Evolutionary conservation across 2,113 vertebrate genomes (phyloP), one percentile per base, ranked within the genome.

Genomic region (Solenodon paradoxus): DNA sequence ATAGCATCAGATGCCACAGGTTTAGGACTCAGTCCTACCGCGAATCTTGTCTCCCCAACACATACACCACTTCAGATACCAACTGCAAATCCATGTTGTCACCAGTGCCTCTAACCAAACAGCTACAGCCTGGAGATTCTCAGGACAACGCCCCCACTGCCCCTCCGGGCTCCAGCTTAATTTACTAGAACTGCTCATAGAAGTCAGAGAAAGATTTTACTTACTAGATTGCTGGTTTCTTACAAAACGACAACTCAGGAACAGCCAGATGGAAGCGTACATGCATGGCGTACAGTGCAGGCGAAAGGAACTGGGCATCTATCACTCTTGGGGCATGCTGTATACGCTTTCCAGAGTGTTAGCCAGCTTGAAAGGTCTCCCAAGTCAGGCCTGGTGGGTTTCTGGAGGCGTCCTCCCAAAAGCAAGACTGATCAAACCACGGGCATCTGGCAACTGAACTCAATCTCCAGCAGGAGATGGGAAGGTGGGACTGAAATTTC

Each of bases 261-360:
- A 53, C 30, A 63, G 28, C 1, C 17, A 2, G 74, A 24, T 5
- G 42, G 51, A 89, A 82, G 22, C 12, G 12, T n/a, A n/a, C n/a
- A 79, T 2, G 9, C 1, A 0, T 30, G 7, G 2, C 8, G 42
- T 30, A 13, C 68, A 10, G 3, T 47, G 11, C 11, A 11, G 2
- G 8, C 30, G 17, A 75, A 35, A 22, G 1, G 32, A 16, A 3
- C 0, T 15, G 5, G 26, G n/a, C n/a, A 3, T 47, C 38, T 1
- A 1, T 3, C 8, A 19, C 42, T 47, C 40, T 64, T 59, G 0
- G 9, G 2, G 26, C 8, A 7, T 1, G 12, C 5, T n/a, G 38
- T 40, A 40, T 22, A 26, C 30, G 20, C n/a, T 35, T 35, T n/a
- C 30, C 5, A 11, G 0, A 10, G 15, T 8, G 24, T 26, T 28